Evolutionary conservation across 2,113 vertebrate species (phyloP), one percentile per base, ranked within the genome.

Genomic region (Castor canadensis): DNA sequence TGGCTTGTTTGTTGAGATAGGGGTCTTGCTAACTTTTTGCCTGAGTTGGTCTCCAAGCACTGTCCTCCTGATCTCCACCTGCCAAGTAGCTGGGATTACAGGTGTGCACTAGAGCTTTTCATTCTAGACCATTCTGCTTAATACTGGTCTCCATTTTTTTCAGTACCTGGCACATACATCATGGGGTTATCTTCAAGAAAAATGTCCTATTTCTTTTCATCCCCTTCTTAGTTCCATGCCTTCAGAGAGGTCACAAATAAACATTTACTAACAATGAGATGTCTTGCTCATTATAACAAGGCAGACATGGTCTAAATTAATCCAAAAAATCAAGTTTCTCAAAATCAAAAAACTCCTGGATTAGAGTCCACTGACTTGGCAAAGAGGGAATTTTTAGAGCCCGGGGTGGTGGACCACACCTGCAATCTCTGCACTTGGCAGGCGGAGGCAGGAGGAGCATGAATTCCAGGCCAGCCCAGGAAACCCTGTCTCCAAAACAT

Each of bases 271-370:
- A 58, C 7, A 22, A 62, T 20, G 89, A 79, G 15, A 43, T 22
- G 47, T 71, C 40, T 13, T 86, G 58, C 28, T 91, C 79, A 40
- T 52, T 49, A 40, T 69, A 56, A 67, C 17, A 91, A 82, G 22
- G 58, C 43, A 93, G 56, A 82, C 38, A 26, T 28, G 7, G 15
- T 71, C 86, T 66, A 49, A 73, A n/a, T 43, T 72, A 15, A 1
- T 58, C 17, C 22, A 71, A 92, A 83, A 82, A 84, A 26, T 28
- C 49, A 38, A 58, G 35, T 17, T 67, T 56, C 83, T 87, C 47
- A 79, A 81, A 40, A 92, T 93, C 67, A 62, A 93, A 94, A 89
- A 58, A 96, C 96, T 66, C 73, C 89, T 66, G 67, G 45, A 72
- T 80, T 67, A 73, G 58, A 92, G 75, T 28, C 58, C 77, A 77